A percentile compares a stretch with the other conserved stretches of the same genome.
phyloP scores from a whole-genome alignment of 2,888 invertebrate species.

The Odontomyia ornata region DNA sequence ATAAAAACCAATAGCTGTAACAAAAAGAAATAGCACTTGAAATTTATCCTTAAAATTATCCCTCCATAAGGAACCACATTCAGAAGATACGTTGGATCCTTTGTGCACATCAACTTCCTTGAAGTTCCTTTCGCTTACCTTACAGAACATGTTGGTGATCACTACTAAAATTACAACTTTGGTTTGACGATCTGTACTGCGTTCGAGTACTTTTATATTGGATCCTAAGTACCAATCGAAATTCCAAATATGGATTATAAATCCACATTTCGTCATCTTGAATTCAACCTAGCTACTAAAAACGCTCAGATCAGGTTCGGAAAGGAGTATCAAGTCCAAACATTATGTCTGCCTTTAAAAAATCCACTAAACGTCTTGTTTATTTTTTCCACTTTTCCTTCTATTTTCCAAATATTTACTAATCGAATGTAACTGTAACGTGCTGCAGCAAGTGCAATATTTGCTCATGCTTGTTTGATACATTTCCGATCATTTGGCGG shows the following conservation, averaged over 20 bases:
- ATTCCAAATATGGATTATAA: slow-evolving; percentile 47
- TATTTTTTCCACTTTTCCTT: neutral
- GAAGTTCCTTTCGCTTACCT: slow-evolving; percentile 56
- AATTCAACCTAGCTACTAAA: slow-evolving; percentile 40
- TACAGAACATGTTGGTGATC: slow-evolving; percentile 61
- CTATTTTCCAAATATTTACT: slow-evolving; percentile 25
- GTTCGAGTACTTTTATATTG: slow-evolving; percentile 62
- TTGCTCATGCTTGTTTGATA: neutral
- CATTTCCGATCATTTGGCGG: slow-evolving; percentile 36
- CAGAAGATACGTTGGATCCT: no score
- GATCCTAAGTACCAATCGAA: slow-evolving; percentile 27
- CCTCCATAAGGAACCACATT: no score
- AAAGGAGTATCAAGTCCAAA: slow-evolving; percentile 3
- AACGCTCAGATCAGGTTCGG: slow-evolving; percentile 29
- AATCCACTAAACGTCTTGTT: neutral
- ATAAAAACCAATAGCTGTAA: slow-evolving; percentile 57
- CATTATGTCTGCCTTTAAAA: neutral
- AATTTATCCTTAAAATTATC: no score
- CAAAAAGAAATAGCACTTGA: neutral
- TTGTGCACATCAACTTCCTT: no score
- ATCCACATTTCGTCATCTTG: slow-evolving; percentile 40
- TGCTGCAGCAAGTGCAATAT: neutral
- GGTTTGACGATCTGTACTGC: slow-evolving; percentile 61
- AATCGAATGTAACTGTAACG: slow-evolving; percentile 21
- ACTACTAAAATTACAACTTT: slow-evolving; percentile 61